phyloP scores from a whole-genome alignment of 2,888 invertebrate species.

The Tricholauxania praeusta region DNA sequence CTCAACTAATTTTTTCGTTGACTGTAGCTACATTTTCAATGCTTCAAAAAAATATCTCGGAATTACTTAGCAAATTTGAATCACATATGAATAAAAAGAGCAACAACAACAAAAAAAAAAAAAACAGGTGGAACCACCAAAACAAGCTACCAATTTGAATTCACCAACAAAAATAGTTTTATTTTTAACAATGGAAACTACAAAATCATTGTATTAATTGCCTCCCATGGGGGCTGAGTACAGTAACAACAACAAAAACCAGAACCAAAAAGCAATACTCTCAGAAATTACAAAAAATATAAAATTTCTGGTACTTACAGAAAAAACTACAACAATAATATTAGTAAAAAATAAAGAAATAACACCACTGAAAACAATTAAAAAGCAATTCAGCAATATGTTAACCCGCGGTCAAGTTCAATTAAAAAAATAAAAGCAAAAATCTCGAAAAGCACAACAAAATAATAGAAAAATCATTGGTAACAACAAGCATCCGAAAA shows the following conservation, averaged over 20 bases:
- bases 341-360: conserved; percentile 2
- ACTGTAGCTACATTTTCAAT: no score
- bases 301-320: neutral
- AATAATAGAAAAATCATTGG: neutral
- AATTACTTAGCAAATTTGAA: no score
- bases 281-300: neutral
- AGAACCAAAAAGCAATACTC: neutral
- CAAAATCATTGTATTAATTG: conserved; percentile 32
- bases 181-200: conserved; percentile 4
- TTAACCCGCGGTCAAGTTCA: conserved; percentile 41
- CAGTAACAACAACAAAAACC: conserved; percentile 14
- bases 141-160: neutral
- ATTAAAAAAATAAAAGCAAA: conserved; percentile 5
- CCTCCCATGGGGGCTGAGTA: conserved; percentile 14
- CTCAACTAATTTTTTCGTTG: no score
- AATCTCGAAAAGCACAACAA: neutral
- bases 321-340: conserved; percentile 2
- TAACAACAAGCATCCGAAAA: neutral
- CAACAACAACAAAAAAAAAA: conserved; percentile 14
- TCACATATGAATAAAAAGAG: neutral
- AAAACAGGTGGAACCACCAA: conserved; percentile 2
- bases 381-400: conserved; percentile 29
- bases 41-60: no score
- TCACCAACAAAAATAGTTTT: neutral
- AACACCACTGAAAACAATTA: conserved; percentile 33